Base-by-base conservation (phyloP, 2,113 vertebrate species). In the Melanerpes aurifrons region DNA sequence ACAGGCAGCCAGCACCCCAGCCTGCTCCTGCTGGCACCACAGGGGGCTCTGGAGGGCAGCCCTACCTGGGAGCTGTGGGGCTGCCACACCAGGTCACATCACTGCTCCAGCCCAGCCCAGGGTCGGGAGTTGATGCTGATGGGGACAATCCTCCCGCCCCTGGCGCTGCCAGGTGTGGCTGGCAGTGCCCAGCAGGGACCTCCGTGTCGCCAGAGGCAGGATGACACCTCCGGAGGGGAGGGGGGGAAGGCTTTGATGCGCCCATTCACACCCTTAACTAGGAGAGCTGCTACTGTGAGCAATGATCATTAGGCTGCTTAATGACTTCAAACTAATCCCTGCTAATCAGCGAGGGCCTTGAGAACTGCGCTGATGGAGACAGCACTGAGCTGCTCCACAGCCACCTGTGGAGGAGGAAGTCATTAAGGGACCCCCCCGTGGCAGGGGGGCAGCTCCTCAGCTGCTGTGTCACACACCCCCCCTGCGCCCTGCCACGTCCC, bases 211-310 rank as follows among this genome's bases (percentile, higher is more conserved):
- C 31, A 32, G n/a, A 59, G 72, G 83, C 68, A 92, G 87, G 78
- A 79, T 80, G 92, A 73, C 90, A 74, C 72, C 87, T 54, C 56
- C 13, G 35, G 35, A 9, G 35, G 35, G 35, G 35, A 73, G 91
- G 94, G 72, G 26, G 53, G 45, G 54, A 80, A 77, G 61, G 68
- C 93, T 95, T 89, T 80, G 94, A 94, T 96, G 82, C 56, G 70
- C 61, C 77, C 93, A 96, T 37, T 96, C 81, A 90, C 86, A 89
- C 92, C 92, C 92, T 89, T 92, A 87, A 92, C 43, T 86, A 80
- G 56, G 32, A 78, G 18, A 94, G 63, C 78, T 96, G 82, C 78
- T 94, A 86, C 70, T 26, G 21, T 86, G 89, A 92, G 89, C 91
- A 96, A 92, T 26, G 58, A 86, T 86, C 54, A 78, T 82, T 92